A percentile compares a stretch with the other conserved stretches of the same genome.
phyloP scores from a whole-genome alignment of 2,113 vertebrate species.

The Anser cygnoides region DNA sequence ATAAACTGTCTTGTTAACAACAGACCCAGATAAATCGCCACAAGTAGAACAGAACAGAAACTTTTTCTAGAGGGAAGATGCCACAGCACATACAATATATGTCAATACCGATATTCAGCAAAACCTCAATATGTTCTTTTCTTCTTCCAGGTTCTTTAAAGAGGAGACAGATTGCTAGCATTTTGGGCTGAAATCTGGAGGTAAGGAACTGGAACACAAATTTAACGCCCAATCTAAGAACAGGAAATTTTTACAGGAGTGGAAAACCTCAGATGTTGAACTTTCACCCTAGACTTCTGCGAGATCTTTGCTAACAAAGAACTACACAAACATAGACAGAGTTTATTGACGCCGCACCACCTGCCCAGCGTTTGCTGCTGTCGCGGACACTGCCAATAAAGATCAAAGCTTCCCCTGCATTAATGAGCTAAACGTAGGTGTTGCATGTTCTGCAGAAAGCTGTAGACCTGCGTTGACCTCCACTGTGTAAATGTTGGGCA shows the following conservation, averaged over 20 bases:
- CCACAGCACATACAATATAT: neutral
- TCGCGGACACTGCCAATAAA: neutral
- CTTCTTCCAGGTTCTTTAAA: constrained; percentile 5
- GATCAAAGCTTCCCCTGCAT: neutral
- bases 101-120: neutral
- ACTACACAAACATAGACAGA: neutral
- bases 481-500: neutral
- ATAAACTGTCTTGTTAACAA: neutral
- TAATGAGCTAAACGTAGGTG: neutral
- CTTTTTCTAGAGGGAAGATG: neutral
- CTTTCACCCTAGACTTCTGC: neutral
- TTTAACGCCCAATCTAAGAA: neutral
- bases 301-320: neutral
- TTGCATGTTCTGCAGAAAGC: neutral
- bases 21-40: neutral
- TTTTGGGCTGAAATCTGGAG: neutral
- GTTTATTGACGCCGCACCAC: neutral
- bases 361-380: neutral
- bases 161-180: neutral
- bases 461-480: neutral
- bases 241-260: neutral
- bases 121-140: neutral
- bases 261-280: neutral
- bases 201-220: neutral
- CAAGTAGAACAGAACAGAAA: neutral